phyloP scores from a whole-genome alignment of 2,797 vertebrate genomes.

The Sphaeramia orbicularis region DNA sequence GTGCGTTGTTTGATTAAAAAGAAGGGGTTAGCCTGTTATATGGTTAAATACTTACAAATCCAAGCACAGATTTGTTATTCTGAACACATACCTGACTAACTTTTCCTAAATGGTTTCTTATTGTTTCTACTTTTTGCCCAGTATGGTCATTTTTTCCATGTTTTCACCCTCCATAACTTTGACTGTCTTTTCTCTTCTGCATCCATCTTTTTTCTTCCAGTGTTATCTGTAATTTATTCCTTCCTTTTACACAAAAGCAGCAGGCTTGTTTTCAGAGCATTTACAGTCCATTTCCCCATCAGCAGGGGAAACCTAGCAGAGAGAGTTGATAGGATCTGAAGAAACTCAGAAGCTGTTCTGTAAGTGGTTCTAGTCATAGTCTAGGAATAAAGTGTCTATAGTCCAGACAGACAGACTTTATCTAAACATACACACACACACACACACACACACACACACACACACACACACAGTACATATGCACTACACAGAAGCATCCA shows the following conservation, averaged over 20 bases:
- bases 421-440: background rate
- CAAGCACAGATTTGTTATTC: constrained; percentile 1
- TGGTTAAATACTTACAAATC: constrained; percentile 29
- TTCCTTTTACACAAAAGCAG: constrained; percentile 24
- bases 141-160: constrained; percentile 29
- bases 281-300: constrained; percentile 20
- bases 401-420: background rate
- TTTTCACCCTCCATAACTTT: constrained; percentile 27
- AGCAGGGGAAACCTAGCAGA: constrained; percentile 24
- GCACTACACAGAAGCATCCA: too few species aligned
- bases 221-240: constrained; percentile 62
- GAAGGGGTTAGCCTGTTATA: background rate
- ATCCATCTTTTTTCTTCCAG: constrained; percentile 37
- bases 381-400: too few species aligned
- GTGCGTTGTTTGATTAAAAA: background rate
- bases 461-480: too few species aligned
- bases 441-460: too few species aligned
- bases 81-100: background rate
- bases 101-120: constrained; percentile 3
- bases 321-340: constrained; percentile 34
- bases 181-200: constrained; percentile 8
- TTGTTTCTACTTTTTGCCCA: constrained; percentile 4
- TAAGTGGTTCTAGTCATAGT: constrained; percentile 6
- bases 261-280: constrained; percentile 56
- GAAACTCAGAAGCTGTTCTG: constrained; percentile 36